A percentile compares a stretch with the other conserved stretches of the same genome.
Conservation (phyloP, 2,888 invertebrate genomes). For the Sialis lutaria region DNA sequence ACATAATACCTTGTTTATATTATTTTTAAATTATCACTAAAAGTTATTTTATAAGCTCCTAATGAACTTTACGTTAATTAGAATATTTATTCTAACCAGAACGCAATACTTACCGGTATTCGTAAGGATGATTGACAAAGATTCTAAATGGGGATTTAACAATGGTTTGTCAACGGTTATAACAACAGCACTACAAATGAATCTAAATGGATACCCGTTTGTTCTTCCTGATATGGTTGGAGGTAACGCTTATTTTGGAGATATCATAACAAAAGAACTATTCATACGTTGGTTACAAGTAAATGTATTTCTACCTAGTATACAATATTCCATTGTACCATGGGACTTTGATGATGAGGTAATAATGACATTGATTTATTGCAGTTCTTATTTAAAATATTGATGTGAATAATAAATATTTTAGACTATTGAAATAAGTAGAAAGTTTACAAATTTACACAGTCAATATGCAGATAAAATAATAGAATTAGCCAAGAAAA, state of each 20-base stretch:
- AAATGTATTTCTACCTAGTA: conserved; percentile 56
- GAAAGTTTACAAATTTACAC: conserved; percentile 46
- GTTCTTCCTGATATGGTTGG: conserved; percentile 70
- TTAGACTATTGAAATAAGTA: conserved; percentile 43
- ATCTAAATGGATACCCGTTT: conserved; percentile 27
- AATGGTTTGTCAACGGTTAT: conserved; percentile 57
- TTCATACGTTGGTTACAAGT: conserved; percentile 67
- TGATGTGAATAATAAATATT: background rate
- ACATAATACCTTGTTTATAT: too few species aligned
- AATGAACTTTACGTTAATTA: too few species aligned
- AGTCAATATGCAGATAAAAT: conserved; percentile 40
- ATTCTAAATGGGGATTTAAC: conserved; percentile 47
- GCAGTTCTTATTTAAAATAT: background rate
- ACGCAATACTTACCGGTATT: conserved; percentile 54
- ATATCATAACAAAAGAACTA: conserved; percentile 38
- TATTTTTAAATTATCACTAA: too few species aligned
- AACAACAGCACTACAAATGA: conserved; percentile 47
- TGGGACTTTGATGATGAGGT: conserved; percentile 50
- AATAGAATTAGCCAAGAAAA: conserved; percentile 38
- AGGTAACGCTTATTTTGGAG: conserved; percentile 43
- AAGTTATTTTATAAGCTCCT: too few species aligned
- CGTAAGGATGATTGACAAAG: conserved; percentile 63
- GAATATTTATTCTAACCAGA: conserved; percentile 16
- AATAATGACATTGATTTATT: conserved; percentile 2
- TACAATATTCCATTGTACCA: conserved; percentile 66